Conservation (phyloP, 1,140 invertebrate species). For the Zelostemma sp. region DNA sequence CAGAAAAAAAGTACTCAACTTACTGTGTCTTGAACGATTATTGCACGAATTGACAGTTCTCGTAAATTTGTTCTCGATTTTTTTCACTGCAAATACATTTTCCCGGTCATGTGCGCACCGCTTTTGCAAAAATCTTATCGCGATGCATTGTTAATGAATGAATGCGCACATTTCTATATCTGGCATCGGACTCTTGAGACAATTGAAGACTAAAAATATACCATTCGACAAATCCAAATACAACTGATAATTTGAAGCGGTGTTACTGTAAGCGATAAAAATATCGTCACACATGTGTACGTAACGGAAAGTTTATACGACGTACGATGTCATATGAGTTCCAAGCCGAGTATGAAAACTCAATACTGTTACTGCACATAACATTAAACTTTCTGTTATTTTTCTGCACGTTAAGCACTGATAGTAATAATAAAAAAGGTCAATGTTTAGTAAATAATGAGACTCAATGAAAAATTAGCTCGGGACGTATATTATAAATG, state of each 20-base stretch:
- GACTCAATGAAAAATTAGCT: slow-evolving; percentile 13
- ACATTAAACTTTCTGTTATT: too few relatives aligned
- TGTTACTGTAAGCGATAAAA: slow-evolving; percentile 26
- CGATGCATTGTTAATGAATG: background rate
- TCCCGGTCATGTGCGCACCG: too few relatives aligned
- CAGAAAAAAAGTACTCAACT: too few relatives aligned
- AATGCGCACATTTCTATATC: background rate
- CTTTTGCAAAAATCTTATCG: too few relatives aligned
- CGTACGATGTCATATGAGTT: slow-evolving; percentile 18
- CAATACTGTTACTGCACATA: slow-evolving; percentile 12
- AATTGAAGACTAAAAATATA: slow-evolving; percentile 30
- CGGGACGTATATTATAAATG: background rate
- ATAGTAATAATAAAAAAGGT: too few relatives aligned
- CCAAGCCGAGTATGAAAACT: slow-evolving; percentile 28
- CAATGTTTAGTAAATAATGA: too few relatives aligned
- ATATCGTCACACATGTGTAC: background rate
- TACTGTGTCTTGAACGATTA: too few relatives aligned
- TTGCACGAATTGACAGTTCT: too few relatives aligned
- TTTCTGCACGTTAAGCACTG: too few relatives aligned
- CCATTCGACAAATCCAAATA: slow-evolving; percentile 28
- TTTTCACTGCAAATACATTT: too few relatives aligned
- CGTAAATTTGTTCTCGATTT: too few relatives aligned
- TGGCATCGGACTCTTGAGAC: slow-evolving; percentile 10
- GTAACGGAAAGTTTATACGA: slow-evolving; percentile 6
- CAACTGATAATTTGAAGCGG: slow-evolving; percentile 28